Conservation (phyloP, 2,797 vertebrate genomes). For the Poeciliopsis paucimaculata region DNA sequence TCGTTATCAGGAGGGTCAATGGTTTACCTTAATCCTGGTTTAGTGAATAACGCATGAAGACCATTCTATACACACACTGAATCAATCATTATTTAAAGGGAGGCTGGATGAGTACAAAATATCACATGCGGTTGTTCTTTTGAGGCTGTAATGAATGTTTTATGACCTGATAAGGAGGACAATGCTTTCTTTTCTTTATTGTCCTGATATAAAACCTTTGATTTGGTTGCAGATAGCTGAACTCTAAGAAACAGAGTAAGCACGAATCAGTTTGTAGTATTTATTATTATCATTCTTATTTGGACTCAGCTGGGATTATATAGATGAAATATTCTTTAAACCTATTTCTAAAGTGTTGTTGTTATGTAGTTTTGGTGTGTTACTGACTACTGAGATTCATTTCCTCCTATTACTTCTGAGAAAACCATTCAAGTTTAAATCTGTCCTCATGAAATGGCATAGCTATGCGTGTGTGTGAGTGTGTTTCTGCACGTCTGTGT, state of each 20-base stretch:
- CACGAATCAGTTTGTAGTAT: background rate
- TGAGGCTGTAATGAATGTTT: background rate
- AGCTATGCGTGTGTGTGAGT: conserved; percentile 1
- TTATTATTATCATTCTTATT: background rate
- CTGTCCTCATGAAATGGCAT: conserved; percentile 5
- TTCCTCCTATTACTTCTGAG: conserved; percentile 14
- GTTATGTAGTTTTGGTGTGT: background rate
- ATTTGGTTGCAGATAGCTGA: background rate
- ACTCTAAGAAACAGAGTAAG: background rate
- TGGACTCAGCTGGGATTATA: background rate
- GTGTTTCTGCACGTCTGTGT: conserved; percentile 15
- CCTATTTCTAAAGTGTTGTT: background rate
- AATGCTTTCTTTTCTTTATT: background rate
- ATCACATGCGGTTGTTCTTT: background rate
- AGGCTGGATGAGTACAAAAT: background rate
- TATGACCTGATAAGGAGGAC: background rate
- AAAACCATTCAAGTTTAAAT: conserved; percentile 10
- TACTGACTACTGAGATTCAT: background rate
- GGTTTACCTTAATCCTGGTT: background rate
- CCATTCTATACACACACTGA: background rate
- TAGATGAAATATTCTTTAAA: background rate
- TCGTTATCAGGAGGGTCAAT: background rate
- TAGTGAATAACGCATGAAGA: background rate
- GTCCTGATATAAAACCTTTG: background rate
- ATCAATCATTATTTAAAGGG: background rate